These are phyloP conservation scores for Megalurothrips usitatus DNA, from an alignment of 2,888 invertebrate species.

Conservation along the genomic window DNA sequence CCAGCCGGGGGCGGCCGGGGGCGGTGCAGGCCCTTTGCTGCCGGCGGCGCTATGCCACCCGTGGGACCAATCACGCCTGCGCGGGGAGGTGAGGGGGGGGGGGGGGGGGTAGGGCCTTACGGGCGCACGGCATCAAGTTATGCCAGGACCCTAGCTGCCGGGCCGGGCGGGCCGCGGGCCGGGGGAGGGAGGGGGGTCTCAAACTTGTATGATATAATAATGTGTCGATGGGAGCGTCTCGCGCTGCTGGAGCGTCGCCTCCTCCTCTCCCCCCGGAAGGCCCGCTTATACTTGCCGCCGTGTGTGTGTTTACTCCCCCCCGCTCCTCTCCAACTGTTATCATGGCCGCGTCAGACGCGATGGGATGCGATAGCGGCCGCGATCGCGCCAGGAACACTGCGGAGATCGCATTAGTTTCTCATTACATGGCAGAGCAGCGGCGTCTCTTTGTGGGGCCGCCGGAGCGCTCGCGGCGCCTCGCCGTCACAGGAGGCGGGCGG, in stretches of 20 bases:
- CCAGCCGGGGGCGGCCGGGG: too few species aligned
- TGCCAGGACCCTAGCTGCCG: neutral
- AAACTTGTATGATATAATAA: conserved; percentile 26
- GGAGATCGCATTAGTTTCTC: conserved; percentile 13
- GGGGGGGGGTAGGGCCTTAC: too few species aligned
- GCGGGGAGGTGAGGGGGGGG: neutral
- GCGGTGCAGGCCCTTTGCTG: too few species aligned
- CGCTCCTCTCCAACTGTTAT: too few species aligned
- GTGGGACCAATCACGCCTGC: conserved; percentile 4
- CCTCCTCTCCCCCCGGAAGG: neutral
- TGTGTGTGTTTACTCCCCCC: too few species aligned
- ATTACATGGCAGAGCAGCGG: neutral
- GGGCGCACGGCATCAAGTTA: neutral
- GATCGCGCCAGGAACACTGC: neutral
- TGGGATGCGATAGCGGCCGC: too few species aligned
- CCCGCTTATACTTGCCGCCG: neutral
- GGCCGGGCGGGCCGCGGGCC: neutral
- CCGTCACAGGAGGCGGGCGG: too few species aligned
- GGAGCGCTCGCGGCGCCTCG: too few species aligned
- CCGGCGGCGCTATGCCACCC: neutral
- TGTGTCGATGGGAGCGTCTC: conserved; percentile 17
- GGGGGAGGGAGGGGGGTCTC: neutral
- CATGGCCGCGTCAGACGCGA: too few species aligned
- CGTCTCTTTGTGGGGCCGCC: too few species aligned
- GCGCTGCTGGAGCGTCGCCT: neutral